phyloP scores from a whole-genome alignment of 2,113 vertebrate species.

The Pelusios castaneus region DNA sequence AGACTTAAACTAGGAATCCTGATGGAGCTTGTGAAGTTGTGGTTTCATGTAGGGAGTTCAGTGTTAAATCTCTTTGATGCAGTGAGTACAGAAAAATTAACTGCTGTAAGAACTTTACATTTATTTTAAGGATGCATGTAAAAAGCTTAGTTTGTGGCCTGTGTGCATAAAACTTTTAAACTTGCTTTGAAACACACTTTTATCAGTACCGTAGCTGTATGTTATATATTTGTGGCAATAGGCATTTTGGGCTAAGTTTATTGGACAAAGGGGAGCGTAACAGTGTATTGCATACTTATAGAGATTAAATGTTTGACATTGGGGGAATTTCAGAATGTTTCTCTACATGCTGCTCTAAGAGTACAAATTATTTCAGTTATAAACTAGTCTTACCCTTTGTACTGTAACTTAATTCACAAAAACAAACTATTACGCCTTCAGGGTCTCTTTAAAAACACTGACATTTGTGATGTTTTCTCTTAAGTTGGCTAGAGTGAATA shows the following conservation, averaged over 20 bases:
- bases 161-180: neutral
- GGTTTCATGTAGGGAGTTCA: neutral
- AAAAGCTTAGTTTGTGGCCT: neutral
- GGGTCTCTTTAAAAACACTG: neutral
- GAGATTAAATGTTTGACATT: neutral
- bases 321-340: neutral
- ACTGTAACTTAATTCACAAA: neutral
- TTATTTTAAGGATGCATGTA: neutral
- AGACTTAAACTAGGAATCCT: neutral
- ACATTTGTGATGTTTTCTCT: too few species aligned
- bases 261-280: neutral
- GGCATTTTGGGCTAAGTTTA: neutral
- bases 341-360: neutral
- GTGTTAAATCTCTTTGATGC: neutral
- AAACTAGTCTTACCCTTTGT: neutral
- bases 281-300: neutral
- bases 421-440: neutral
- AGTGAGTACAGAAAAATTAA: neutral
- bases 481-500: neutral
- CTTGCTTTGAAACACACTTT: neutral
- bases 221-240: neutral
- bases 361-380: too few species aligned
- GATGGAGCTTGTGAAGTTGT: neutral
- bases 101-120: neutral
- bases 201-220: neutral